Evolutionary conservation across 1,140 invertebrate species (phyloP).

Genomic region (Apis florea): DNA sequence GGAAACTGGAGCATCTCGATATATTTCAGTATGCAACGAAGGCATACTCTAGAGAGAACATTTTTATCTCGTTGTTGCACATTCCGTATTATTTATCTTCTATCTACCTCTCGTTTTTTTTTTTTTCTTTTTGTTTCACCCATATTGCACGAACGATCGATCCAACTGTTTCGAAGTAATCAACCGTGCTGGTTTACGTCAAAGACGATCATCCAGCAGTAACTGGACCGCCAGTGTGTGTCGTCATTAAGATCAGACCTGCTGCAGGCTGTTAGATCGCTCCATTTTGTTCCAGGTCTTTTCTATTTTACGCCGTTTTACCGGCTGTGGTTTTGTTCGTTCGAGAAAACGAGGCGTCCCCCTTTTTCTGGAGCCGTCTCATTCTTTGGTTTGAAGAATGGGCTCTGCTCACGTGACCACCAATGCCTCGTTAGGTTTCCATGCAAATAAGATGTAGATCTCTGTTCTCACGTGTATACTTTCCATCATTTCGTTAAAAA

Average conservation of each 20-base stretch:
- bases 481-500: too few relatives aligned
- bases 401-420: constrained; percentile 6
- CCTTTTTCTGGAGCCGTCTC: constrained; percentile 1
- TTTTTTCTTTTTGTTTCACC: background rate
- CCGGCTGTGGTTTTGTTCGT: background rate
- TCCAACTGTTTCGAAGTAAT: constrained; percentile 33
- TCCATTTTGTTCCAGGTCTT: background rate
- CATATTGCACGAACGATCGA: constrained; percentile 13
- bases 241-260: constrained; percentile 9
- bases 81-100: background rate
- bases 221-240: constrained; percentile 14
- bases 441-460: background rate
- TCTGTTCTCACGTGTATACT: background rate
- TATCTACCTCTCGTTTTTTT: background rate
- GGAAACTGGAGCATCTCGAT: constrained; percentile 43
- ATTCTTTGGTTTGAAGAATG: background rate
- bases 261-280: background rate
- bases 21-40: background rate
- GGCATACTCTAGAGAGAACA: background rate
- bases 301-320: background rate
- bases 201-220: constrained; percentile 21
- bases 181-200: background rate
- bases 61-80: constrained; percentile 24
- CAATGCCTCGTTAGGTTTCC: constrained; percentile 20
- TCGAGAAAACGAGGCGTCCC: constrained; percentile 7